These are phyloP conservation scores for Mactra quadrangularis DNA, from an alignment of 1,140 invertebrate species.

Conservation along the genomic window DNA sequence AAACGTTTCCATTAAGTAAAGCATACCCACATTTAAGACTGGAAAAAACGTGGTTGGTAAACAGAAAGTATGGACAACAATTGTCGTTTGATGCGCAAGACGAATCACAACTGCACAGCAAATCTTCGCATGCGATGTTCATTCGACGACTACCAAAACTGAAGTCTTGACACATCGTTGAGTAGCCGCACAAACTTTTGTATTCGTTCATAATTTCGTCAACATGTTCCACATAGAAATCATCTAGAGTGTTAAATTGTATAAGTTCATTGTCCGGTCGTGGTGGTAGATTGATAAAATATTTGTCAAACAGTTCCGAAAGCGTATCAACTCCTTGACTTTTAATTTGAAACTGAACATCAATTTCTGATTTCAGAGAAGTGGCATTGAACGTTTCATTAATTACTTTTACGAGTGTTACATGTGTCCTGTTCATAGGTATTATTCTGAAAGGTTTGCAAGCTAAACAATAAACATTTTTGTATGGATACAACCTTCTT, in stretches of 20 bases:
- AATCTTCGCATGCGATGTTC: neutral
- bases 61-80: neutral
- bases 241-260: neutral
- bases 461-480: conserved; percentile 20
- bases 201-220: neutral
- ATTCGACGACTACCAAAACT: neutral
- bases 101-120: neutral
- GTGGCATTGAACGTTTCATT: neutral
- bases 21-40: neutral
- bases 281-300: neutral
- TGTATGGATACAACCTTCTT: conserved; percentile 4
- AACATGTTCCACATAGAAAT: neutral
- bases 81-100: neutral
- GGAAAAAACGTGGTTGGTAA: neutral
- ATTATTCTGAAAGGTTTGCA: neutral
- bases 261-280: too few species aligned
- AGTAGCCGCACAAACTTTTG: neutral
- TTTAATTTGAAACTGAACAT: neutral
- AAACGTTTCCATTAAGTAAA: neutral
- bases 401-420: neutral
- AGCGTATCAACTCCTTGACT: neutral
- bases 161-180: neutral
- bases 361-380: neutral
- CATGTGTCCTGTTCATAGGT: too few species aligned
- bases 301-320: neutral